These are phyloP conservation scores for Erythrolamprus reginae DNA, from an alignment of 2,113 vertebrate species.

Conservation along the genomic window DNA sequence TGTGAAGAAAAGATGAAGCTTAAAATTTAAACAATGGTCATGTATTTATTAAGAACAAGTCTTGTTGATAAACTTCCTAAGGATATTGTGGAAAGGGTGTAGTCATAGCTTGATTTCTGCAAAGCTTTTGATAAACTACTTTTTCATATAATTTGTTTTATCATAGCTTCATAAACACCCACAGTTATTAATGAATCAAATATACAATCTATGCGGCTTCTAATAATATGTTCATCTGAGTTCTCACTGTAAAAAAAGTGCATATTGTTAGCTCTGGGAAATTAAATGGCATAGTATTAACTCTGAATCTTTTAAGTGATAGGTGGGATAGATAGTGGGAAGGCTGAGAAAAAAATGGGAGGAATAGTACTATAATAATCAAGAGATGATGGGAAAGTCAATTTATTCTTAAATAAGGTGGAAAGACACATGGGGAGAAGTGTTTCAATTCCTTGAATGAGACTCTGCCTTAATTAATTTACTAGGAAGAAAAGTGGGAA, in stretches of 20 bases:
- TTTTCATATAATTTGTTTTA: not conserved
- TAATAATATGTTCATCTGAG: not conserved
- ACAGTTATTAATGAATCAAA: not conserved
- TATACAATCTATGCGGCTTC: not conserved
- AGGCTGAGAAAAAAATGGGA: not conserved
- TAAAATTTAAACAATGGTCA: not conserved
- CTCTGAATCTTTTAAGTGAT: not conserved
- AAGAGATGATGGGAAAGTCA: not conserved
- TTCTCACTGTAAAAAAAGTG: not conserved
- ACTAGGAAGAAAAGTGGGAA: no score
- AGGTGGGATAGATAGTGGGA: not conserved
- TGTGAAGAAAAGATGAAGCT: not conserved
- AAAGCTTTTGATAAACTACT: not conserved
- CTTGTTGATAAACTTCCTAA: not conserved
- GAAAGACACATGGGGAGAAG: no score
- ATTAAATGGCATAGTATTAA: not conserved
- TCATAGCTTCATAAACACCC: not conserved
- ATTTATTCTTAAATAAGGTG: not conserved
- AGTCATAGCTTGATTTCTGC: not conserved
- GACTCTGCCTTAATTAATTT: no score
- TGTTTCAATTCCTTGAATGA: no score
- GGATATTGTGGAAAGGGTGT: not conserved
- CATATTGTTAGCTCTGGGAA: not conserved
- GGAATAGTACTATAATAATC: not conserved
- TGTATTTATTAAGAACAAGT: not conserved